Evolutionary conservation across 92 coral and sea anemone genomes (phyloP), one percentile per base, ranked within the genome.

Genomic region (Siderastrea siderea): DNA sequence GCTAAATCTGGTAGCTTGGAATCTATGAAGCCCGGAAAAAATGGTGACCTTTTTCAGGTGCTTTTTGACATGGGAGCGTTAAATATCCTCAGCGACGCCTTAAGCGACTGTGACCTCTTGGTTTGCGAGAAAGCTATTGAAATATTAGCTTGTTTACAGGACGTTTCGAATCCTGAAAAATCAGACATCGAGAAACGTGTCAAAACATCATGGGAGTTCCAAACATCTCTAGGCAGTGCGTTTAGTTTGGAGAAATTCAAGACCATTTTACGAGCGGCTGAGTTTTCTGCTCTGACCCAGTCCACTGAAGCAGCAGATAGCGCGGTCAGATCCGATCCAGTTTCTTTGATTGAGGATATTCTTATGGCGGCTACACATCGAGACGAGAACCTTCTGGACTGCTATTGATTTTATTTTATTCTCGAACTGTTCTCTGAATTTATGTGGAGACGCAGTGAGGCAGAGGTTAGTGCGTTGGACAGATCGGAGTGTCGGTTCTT

Each of bases 301-400:
- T 81, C 89, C 1, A 81, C 79, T 73, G 77, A 72, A 52, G 90
- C 92, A 3, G 90, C 93, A 13, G 95, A 92, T 62, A 83, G 74
- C 75, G 72, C 72, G 64, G 72, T 94, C 55, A 86, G 91, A 52
- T 86, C 96, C 19, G 98, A 97, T 57, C 98, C 98, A 4, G 87
- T 86, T 17, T 84, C 98, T 47, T 81, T 98, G 62, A 81, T 98
- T 10, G 93, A 98, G 64, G 99, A 98, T 75, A 83, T 98, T 71
- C 75, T 98, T 46, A 72, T 86, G 49, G 95, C 98, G 46, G 96
- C 98, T 5, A 78, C 82, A 62, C 88, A 91, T 13, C 89, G 87
- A 52, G 85, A 86, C 4, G 95, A 92, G 50, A 98, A 98, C 82
- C 72, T 98, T 47, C 80, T 98, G 70, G 99, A 98, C 72, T 98